phyloP scores from a whole-genome alignment of 2,888 invertebrate species.

The Cyaniris semiargus region DNA sequence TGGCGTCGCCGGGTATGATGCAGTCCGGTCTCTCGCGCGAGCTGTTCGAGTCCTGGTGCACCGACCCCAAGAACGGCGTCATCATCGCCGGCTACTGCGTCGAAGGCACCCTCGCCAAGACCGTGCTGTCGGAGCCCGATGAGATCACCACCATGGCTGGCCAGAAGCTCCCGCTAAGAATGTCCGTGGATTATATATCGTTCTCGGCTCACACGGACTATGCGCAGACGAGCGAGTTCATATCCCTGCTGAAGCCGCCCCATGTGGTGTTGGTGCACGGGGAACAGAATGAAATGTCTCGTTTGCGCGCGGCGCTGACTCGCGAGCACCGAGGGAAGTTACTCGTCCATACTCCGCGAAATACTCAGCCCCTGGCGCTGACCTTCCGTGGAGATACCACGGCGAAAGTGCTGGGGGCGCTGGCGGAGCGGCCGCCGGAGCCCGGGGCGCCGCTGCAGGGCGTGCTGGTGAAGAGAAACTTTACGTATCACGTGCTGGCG shows the following conservation, averaged over 20 bases:
- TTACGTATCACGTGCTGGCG: conserved; percentile 97
- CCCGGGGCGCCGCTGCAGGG: conserved; percentile 92
- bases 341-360: conserved; percentile 96
- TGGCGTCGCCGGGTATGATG: conserved; percentile 99
- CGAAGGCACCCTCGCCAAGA: conserved; percentile 94
- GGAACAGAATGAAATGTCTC: conserved; percentile 99
- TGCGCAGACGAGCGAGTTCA: conserved; percentile 98
- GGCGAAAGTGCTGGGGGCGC: conserved; percentile 96
- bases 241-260: conserved; percentile 94
- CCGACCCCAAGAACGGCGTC: conserved; percentile 98
- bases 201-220: conserved; percentile 99
- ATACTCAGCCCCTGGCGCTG: conserved; percentile 95
- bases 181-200: conserved; percentile 99
- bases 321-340: conserved; percentile 96
- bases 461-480: conserved; percentile 97
- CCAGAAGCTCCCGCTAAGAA: conserved; percentile 96
- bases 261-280: conserved; percentile 99
- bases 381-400: conserved; percentile 99
- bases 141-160: conserved; percentile 97
- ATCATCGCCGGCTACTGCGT: conserved; percentile 98
- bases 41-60: conserved; percentile 99
- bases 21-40: conserved; percentile 98
- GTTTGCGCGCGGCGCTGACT: conserved; percentile 95
- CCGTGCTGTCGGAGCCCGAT: conserved; percentile 97
- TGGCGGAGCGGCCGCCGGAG: conserved; percentile 91